These are phyloP conservation scores for Sarcophaga rosellei DNA, from an alignment of 2,888 invertebrate species.

Conservation along the genomic window DNA sequence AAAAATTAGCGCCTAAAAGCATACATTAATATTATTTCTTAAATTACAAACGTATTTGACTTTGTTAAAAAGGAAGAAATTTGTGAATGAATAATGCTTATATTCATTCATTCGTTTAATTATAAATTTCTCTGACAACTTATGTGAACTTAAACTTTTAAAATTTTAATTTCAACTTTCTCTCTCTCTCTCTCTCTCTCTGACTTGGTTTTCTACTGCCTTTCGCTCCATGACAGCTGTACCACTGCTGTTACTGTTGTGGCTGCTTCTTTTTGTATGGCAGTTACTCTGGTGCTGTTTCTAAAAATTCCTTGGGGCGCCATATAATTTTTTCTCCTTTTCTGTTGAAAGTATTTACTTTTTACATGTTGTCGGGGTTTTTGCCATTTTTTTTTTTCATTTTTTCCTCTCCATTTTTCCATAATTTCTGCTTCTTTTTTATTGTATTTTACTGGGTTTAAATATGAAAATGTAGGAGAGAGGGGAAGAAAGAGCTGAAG, in stretches of 20 bases:
- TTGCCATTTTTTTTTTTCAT: not conserved
- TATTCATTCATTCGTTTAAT: not conserved
- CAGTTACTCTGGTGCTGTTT: conserved; percentile 6
- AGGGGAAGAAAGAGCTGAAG: conserved; percentile 20
- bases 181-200: not conserved
- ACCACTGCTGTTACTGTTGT: not conserved
- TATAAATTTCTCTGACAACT: not conserved
- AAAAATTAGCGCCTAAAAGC: no score
- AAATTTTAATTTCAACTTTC: not conserved
- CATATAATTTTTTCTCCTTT: conserved; percentile 36
- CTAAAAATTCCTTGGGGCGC: conserved; percentile 47
- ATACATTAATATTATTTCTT: no score
- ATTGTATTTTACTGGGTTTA: not conserved
- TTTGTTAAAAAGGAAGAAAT: not conserved
- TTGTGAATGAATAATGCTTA: not conserved
- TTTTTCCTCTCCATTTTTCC: conserved; percentile 1
- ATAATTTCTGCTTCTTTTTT: not conserved
- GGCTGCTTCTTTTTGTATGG: not conserved
- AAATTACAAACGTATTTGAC: not conserved
- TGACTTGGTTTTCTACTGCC: no score
- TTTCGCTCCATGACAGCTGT: no score
- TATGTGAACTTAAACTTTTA: not conserved
- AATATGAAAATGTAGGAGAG: not conserved
- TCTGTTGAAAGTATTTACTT: conserved; percentile 41
- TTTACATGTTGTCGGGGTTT: conserved; percentile 12